These are phyloP conservation scores for Leptodactylus fallax DNA, from an alignment of 2,797 vertebrate genomes.

Conservation along the genomic window DNA sequence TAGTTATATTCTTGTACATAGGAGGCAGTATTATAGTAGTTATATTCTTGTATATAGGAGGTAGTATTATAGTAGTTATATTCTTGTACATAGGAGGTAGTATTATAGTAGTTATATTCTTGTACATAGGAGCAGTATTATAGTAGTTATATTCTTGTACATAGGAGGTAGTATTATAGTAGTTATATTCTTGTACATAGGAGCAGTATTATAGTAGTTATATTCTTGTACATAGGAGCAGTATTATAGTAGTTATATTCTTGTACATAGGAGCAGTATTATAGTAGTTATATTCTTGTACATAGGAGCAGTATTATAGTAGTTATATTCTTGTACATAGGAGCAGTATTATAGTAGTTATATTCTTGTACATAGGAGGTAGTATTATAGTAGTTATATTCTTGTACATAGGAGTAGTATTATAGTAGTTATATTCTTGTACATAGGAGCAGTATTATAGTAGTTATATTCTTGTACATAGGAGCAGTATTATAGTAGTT, in stretches of 20 bases:
- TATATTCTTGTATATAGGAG: background rate
- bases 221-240: background rate
- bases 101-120: slow-evolving; percentile 7
- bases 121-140: background rate
- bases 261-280: background rate
- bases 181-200: slow-evolving; percentile 3
- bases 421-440: no score
- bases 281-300: background rate
- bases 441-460: no score
- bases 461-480: no score
- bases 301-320: background rate
- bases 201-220: background rate
- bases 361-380: background rate
- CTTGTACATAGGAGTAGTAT: background rate
- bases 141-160: slow-evolving; percentile 3
- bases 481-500: no score
- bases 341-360: background rate
- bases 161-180: background rate
- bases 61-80: no score
- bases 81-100: no score
- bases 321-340: no score
- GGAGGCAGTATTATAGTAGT: background rate
- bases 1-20: background rate
- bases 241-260: background rate
- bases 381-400: slow-evolving; percentile 2